Evolutionary conservation across 2,797 vertebrate genomes (phyloP).

Genomic region (Hemibagrus guttatus): DNA sequence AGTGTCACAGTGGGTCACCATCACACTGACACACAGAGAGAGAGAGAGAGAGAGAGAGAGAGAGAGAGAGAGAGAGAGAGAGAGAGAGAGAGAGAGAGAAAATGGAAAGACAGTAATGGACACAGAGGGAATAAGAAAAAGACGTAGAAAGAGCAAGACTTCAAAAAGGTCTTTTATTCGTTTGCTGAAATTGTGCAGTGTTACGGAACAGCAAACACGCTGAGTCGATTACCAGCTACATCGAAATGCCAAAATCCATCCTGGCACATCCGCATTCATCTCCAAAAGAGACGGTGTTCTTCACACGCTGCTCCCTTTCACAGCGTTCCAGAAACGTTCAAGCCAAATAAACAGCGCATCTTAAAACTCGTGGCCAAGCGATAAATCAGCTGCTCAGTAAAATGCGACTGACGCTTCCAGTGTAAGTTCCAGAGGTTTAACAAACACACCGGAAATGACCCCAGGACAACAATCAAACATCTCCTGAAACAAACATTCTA

Average conservation of each 20-base stretch:
- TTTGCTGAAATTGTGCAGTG: constrained; percentile 1
- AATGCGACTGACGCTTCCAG: not conserved
- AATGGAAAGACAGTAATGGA: constrained; percentile 28
- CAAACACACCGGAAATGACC: not conserved
- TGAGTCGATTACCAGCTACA: constrained; percentile 13
- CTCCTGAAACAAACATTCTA: not conserved
- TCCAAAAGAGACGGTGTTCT: not conserved
- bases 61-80: not conserved
- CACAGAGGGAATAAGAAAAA: constrained; percentile 11
- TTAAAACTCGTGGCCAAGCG: not conserved
- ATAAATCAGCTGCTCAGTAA: not conserved
- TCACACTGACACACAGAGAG: not conserved
- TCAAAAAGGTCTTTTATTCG: constrained; percentile 38
- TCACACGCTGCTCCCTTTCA: not conserved
- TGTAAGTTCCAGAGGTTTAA: not conserved
- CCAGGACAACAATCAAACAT: not conserved
- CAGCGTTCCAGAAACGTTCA: not conserved
- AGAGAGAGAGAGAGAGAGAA: not conserved
- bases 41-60: not conserved
- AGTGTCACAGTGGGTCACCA: constrained; percentile 28
- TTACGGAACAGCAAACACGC: constrained; percentile 17
- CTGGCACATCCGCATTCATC: not conserved
- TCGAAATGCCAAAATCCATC: constrained; percentile 27
- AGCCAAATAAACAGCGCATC: not conserved
- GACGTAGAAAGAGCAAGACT: not conserved